These are phyloP conservation scores for Dinoponera quadriceps DNA, from an alignment of 1,140 invertebrate genomes.

Conservation along the genomic window DNA sequence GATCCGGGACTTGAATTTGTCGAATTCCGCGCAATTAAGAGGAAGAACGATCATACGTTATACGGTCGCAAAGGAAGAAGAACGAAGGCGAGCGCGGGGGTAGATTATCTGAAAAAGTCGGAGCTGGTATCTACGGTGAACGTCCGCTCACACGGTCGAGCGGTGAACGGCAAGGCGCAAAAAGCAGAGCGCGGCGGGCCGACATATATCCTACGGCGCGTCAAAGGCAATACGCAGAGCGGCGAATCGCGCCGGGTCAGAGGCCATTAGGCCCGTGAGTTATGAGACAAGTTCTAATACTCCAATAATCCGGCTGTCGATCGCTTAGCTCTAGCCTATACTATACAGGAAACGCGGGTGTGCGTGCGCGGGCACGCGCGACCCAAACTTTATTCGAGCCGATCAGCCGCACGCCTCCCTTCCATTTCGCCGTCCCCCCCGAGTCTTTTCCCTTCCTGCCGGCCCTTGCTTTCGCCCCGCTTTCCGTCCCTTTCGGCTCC, in stretches of 20 bases:
- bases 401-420: slow-evolving; percentile 78
- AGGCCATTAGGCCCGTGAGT: slow-evolving; percentile 83
- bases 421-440: slow-evolving; percentile 57
- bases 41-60: background rate
- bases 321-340: slow-evolving; percentile 70
- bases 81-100: too few relatives aligned
- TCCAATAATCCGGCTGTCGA: slow-evolving; percentile 85
- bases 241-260: slow-evolving; percentile 69
- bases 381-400: slow-evolving; percentile 76
- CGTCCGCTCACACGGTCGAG: background rate
- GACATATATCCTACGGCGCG: slow-evolving; percentile 69
- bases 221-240: slow-evolving; percentile 79
- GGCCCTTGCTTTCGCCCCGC: slow-evolving; percentile 48
- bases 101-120: too few relatives aligned
- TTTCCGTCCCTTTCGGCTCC: slow-evolving; percentile 53
- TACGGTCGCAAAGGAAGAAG: too few relatives aligned
- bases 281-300: slow-evolving; percentile 85
- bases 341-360: slow-evolving; percentile 42
- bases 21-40: background rate
- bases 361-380: slow-evolving; percentile 60
- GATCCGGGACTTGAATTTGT: too few relatives aligned
- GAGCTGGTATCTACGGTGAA: too few relatives aligned
- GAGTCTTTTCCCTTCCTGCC: slow-evolving; percentile 74
- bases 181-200: slow-evolving; percentile 23
- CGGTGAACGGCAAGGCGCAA: background rate